phyloP scores from a whole-genome alignment of 2,888 invertebrate species.

The Leptura quadrifasciata region DNA sequence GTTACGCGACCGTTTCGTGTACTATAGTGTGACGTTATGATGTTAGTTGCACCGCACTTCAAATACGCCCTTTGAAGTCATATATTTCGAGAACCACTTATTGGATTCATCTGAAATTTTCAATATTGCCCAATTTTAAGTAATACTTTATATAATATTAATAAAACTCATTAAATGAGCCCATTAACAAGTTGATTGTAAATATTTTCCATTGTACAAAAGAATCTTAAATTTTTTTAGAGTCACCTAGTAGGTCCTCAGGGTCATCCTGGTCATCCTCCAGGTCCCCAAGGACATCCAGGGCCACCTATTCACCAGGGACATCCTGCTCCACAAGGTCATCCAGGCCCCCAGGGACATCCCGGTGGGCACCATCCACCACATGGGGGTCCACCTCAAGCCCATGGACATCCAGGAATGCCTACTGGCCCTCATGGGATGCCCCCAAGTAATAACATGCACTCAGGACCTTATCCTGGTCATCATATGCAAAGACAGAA shows the following conservation, averaged over 20 bases:
- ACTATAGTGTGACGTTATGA: too few relatives aligned
- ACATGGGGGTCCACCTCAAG: conserved; percentile 69
- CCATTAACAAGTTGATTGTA: too few relatives aligned
- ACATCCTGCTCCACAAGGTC: conserved; percentile 29
- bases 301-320: conserved; percentile 18
- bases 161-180: too few relatives aligned
- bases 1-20: too few relatives aligned
- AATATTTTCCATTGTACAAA: too few relatives aligned
- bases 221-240: not conserved
- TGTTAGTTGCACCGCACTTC: too few relatives aligned
- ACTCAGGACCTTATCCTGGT: conserved; percentile 58
- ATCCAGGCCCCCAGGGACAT: conserved; percentile 38
- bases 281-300: conserved; percentile 4
- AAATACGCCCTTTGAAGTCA: too few relatives aligned
- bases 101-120: too few relatives aligned
- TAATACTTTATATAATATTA: too few relatives aligned
- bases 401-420: conserved; percentile 48
- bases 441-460: conserved; percentile 50
- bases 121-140: too few relatives aligned
- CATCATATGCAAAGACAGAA: conserved; percentile 54
- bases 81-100: too few relatives aligned
- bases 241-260: not conserved
- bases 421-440: conserved; percentile 55
- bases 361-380: conserved; percentile 46
- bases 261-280: not conserved